These are phyloP conservation scores for Indicator maculatus DNA, from an alignment of 2,113 vertebrate genomes.

Conservation along the genomic window DNA sequence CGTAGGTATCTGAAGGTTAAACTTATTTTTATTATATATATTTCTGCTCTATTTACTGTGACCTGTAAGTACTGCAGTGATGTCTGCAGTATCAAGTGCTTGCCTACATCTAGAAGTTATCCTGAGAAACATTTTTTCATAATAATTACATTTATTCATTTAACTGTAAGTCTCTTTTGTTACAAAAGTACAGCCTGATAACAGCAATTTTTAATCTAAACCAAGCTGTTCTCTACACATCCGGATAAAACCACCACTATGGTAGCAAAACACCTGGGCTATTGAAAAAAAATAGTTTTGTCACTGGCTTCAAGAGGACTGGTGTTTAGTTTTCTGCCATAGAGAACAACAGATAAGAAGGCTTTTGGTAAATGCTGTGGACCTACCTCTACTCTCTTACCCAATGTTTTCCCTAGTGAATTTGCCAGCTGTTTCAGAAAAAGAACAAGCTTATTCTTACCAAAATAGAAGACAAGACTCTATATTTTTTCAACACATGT, in stretches of 20 bases:
- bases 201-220: not conserved
- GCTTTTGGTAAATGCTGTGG: not conserved
- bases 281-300: not conserved
- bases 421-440: not conserved
- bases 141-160: not conserved
- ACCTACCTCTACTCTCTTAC: not conserved
- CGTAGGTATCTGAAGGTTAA: not conserved
- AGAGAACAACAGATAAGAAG: not conserved
- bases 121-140: not conserved
- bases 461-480: not conserved
- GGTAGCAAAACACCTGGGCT: not conserved
- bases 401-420: not conserved
- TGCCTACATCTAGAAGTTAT: not conserved
- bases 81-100: not conserved
- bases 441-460: not conserved
- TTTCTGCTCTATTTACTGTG: not conserved
- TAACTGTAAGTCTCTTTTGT: not conserved
- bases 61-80: not conserved
- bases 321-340: not conserved
- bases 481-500: constrained; percentile 13
- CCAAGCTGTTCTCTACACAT: not conserved
- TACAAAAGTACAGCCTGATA: not conserved
- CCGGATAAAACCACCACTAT: not conserved
- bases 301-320: not conserved
- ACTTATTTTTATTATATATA: not conserved